Evolutionary conservation across 2,888 invertebrate species (phyloP).

Genomic region (Lutraria lutraria): DNA sequence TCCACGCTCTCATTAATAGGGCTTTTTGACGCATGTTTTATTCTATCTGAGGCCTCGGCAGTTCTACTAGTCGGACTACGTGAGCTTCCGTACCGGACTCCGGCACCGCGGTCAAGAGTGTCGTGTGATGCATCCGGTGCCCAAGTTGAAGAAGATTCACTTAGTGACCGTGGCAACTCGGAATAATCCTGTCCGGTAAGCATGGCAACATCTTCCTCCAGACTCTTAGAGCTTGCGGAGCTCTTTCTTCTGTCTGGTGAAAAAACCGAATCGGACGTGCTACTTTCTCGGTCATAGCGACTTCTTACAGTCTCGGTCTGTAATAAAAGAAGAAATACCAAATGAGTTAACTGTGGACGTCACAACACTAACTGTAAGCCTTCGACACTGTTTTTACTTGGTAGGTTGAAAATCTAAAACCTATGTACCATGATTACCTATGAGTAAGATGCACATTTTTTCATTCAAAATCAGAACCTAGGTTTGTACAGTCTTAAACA

Average conservation of each 20-base stretch:
- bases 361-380: neutral
- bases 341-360: neutral
- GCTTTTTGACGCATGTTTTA: conserved; percentile 53
- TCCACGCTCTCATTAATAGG: conserved; percentile 58
- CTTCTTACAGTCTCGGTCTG: conserved; percentile 55
- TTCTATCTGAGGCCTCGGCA: conserved; percentile 20
- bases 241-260: conserved; percentile 68
- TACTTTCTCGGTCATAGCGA: conserved; percentile 66
- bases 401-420: too few relatives aligned
- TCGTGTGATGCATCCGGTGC: conserved; percentile 37
- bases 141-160: conserved; percentile 59
- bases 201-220: conserved; percentile 65
- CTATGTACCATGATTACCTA: too few relatives aligned
- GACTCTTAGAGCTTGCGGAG: conserved; percentile 65
- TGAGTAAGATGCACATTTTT: too few relatives aligned
- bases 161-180: conserved; percentile 46
- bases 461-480: too few relatives aligned
- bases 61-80: conserved; percentile 50
- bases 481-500: too few relatives aligned
- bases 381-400: too few relatives aligned
- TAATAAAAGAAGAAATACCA: conserved; percentile 5
- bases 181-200: conserved; percentile 60
- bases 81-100: conserved; percentile 25
- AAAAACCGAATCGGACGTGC: conserved; percentile 69
- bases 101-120: conserved; percentile 40